Base-by-base conservation (phyloP, 2,888 invertebrate genomes). In the Frankliniella fusca region DNA sequence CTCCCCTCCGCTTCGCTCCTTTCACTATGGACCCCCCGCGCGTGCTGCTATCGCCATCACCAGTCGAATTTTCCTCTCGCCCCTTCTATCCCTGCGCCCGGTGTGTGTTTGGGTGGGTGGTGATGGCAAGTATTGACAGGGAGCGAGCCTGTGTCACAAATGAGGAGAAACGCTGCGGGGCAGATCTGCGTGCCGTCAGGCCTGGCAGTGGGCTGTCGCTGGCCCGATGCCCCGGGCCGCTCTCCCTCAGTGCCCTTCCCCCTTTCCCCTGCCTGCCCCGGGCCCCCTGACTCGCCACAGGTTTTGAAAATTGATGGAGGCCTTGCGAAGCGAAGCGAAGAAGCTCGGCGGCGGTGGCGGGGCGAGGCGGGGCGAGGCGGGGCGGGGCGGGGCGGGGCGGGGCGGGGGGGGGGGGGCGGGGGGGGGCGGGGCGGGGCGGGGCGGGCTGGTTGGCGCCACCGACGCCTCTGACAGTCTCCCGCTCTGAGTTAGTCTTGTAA, bases 401-500 rank as follows among this genome's bases (percentile, higher is more conserved):
- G 65, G 65, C 8, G n/a, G 65, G 20, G 20, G 65, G 20, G 65
- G 20, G 65, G 65, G 65, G 65, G 65, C 7, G 11, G 20, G 65
- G 20, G 65, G 65, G 20, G 65, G 20, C 20, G n/a, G 65, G 65
- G 65, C 20, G 65, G n/a, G 18, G n/a, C 20, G n/a, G 65, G 65
- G 54, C 54, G 12, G 54, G 15, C 54, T 7, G 65, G 65, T n/a
- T 65, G 70, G 70, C 70, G 70, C 23, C 70, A 10, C 1, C 27
- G 70, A 9, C 70, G 23, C 12, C 12, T 76, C 70, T 76, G 70
- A 76, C 70, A 76, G 70, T 27, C 23, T 12, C 23, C 27, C 70
- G 70, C 70, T 76, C 70, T 76, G 70, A 76, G 70, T 76, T 76
- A 76, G 70, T 76, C 70, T 76, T 76, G 70, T 76, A 76, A 76